Conservation (phyloP, 2,888 invertebrate species). For the Acanthosepion lycidas region DNA sequence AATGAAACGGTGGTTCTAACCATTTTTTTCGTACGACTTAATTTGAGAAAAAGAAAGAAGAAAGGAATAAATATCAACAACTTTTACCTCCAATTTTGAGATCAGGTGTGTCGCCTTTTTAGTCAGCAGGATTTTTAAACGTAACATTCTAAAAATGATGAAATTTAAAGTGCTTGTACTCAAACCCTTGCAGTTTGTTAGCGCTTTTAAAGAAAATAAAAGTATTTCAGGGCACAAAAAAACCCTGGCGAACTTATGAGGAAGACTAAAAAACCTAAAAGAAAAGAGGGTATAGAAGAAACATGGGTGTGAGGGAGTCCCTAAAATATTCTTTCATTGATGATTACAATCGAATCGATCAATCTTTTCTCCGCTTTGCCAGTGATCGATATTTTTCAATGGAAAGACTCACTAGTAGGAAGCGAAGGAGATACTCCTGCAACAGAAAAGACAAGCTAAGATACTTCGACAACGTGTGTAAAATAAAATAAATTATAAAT, state of each 20-base stretch:
- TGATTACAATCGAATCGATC: conserved; percentile 33
- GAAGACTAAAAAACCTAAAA: conserved; percentile 7
- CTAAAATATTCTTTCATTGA: conserved; percentile 16
- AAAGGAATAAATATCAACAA: background rate
- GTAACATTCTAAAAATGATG: background rate
- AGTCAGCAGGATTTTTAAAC: background rate
- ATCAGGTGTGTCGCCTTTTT: background rate
- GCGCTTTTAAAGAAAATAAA: background rate
- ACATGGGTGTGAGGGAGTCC: background rate
- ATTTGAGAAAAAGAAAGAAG: background rate
- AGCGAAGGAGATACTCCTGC: background rate
- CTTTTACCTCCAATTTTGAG: background rate
- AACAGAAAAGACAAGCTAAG: background rate
- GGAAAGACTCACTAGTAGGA: background rate
- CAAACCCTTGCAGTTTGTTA: background rate
- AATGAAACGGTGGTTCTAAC: too few species aligned
- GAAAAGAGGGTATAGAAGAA: background rate
- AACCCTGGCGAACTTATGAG: background rate
- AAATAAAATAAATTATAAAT: background rate
- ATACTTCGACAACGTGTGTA: background rate
- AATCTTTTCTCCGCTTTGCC: background rate
- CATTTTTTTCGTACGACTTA: background rate
- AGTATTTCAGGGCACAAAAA: background rate
- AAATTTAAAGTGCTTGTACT: background rate
- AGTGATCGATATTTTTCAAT: conserved; percentile 43